These are phyloP conservation scores for Neoarius graeffei DNA, from an alignment of 2,113 vertebrate genomes.

Conservation along the genomic window DNA sequence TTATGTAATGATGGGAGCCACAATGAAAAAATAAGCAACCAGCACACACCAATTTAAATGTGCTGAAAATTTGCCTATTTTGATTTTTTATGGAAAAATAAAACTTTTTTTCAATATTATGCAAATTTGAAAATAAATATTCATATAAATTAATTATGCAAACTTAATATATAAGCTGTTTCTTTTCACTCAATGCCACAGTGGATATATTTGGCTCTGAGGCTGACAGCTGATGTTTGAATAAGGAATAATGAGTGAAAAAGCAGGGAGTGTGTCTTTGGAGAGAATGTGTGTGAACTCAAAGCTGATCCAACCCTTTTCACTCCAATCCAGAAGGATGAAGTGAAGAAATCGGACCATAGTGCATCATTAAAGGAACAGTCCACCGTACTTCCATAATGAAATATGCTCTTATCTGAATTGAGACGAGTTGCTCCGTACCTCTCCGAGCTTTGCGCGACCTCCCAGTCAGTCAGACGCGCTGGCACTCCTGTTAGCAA, in stretches of 20 bases:
- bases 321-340: constrained; percentile 89
- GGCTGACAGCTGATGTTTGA: not conserved
- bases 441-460: no score
- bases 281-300: constrained; percentile 64
- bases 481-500: no score
- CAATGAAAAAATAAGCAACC: not conserved
- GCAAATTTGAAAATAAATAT: not conserved
- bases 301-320: constrained; percentile 91
- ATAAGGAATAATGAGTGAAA: constrained; percentile 5
- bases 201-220: constrained; percentile 7
- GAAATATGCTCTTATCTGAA: no score
- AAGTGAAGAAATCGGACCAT: constrained; percentile 85
- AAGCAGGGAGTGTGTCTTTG: not conserved
- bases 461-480: no score
- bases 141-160: constrained; percentile 4
- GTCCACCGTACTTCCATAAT: no score
- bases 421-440: no score
- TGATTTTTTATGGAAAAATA: not conserved
- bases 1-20: not conserved
- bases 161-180: not conserved
- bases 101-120: not conserved
- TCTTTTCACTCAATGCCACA: not conserved
- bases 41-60: not conserved
- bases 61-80: not conserved
- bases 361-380: constrained; percentile 81